Evolutionary conservation across 1,140 invertebrate genomes (phyloP).

Genomic region (Hirudo medicinalis): DNA sequence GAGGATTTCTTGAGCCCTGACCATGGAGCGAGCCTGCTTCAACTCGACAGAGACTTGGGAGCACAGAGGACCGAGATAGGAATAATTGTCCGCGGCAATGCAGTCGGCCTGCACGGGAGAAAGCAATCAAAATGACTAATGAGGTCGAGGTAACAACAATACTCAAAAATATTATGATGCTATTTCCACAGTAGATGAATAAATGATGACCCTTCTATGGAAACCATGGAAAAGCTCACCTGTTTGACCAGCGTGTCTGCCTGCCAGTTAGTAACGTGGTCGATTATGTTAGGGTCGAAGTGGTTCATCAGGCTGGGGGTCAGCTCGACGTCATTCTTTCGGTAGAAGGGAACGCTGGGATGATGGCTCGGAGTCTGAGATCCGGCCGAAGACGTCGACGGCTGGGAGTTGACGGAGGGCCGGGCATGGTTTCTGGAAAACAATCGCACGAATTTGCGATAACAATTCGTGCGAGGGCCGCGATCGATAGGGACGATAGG

Average conservation of each 20-base stretch:
- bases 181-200: too few relatives aligned
- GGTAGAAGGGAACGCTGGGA: too few relatives aligned
- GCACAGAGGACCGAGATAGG: slow-evolving; percentile 69
- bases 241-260: slow-evolving; percentile 82
- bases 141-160: not conserved
- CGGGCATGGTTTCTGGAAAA: too few relatives aligned
- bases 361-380: too few relatives aligned
- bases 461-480: too few relatives aligned
- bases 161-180: too few relatives aligned
- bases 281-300: slow-evolving; percentile 73
- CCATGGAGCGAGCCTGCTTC: slow-evolving; percentile 81
- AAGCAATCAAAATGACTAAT: slow-evolving; percentile 14
- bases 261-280: slow-evolving; percentile 79
- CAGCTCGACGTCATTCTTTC: slow-evolving; percentile 38
- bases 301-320: slow-evolving; percentile 80
- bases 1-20: slow-evolving; percentile 86
- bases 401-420: too few relatives aligned
- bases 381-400: too few relatives aligned
- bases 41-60: slow-evolving; percentile 85
- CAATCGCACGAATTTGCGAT: too few relatives aligned
- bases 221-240: slow-evolving; percentile 44
- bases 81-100: slow-evolving; percentile 67
- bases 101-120: slow-evolving; percentile 56
- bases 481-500: too few relatives aligned
- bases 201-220: too few relatives aligned